Percentiles rank a stretch among this genome's conserved stretches.
Conservation (phyloP, 2,888 invertebrate species). For the Catocala fraxini region DNA sequence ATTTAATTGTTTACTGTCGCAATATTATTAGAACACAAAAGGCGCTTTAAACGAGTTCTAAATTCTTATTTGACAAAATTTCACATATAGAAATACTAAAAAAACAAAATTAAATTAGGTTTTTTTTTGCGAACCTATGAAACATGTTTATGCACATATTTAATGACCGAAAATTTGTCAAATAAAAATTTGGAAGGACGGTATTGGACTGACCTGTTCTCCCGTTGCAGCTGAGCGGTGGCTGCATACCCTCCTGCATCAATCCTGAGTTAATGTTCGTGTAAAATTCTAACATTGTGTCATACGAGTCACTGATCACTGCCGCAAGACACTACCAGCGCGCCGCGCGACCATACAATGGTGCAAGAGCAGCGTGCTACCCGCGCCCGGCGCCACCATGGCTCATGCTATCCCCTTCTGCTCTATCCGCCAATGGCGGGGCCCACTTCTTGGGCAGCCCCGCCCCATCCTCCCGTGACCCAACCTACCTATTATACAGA, state of each 20-base stretch:
- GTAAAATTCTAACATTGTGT: constrained; percentile 91
- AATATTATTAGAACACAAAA: no score
- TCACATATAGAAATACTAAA: no score
- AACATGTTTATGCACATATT: no score
- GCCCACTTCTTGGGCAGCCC: constrained; percentile 55
- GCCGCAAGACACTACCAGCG: constrained; percentile 55
- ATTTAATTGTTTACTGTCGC: no score
- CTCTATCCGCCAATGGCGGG: constrained; percentile 64
- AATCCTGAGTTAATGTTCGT: constrained; percentile 89
- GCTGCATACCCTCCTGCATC: constrained; percentile 87
- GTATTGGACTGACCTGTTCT: constrained; percentile 88
- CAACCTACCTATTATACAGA: constrained; percentile 80
- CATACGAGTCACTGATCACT: constrained; percentile 58
- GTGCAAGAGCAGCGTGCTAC: constrained; percentile 49
- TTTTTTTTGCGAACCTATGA: no score
- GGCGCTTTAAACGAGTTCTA: no score
- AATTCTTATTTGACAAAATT: no score
- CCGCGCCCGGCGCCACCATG: constrained; percentile 35
- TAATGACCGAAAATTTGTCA: constrained; percentile 2
- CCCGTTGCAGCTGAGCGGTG: constrained; percentile 88
- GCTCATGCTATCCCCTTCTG: constrained; percentile 57
- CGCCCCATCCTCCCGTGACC: constrained; percentile 68
- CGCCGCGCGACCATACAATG: constrained; percentile 69
- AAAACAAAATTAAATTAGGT: no score
- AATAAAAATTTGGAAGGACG: background rate